phyloP scores from a whole-genome alignment of 2,113 vertebrate genomes.

The Nannobrachium achirus region DNA sequence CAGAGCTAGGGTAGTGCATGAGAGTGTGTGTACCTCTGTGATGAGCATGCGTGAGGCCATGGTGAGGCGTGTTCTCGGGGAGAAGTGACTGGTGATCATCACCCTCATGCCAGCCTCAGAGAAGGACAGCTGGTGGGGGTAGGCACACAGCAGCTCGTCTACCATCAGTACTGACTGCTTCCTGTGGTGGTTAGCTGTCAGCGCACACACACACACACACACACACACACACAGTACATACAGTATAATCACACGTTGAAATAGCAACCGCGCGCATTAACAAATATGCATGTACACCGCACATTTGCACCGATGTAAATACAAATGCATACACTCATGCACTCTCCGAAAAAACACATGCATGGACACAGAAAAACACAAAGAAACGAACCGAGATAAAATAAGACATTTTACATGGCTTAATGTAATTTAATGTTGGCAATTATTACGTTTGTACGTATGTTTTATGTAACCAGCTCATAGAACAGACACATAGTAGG shows the following conservation, averaged over 20 bases:
- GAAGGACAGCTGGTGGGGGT: slow-evolving; percentile 96
- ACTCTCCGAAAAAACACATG: no score
- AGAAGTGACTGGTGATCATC: slow-evolving; percentile 99
- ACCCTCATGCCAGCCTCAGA: slow-evolving; percentile 96
- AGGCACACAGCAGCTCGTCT: slow-evolving; percentile 95
- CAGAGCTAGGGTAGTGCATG: no score
- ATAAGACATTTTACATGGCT: no score
- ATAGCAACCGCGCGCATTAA: no score
- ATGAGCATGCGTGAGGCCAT: slow-evolving; percentile 99
- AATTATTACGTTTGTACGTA: no score
- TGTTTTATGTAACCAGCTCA: no score
- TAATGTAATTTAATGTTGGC: no score
- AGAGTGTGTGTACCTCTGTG: slow-evolving; percentile 84
- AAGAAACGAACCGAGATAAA: background rate
- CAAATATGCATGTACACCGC: no score
- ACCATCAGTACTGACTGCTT: slow-evolving; percentile 97
- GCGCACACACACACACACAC: background rate
- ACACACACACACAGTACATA: background rate
- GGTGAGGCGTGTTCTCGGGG: slow-evolving; percentile 95
- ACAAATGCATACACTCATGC: no score
- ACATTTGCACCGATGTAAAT: no score
- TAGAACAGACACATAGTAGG: no score
- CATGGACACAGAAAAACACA: background rate
- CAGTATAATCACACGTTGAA: no score
- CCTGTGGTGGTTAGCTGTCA: slow-evolving; percentile 89